Evolutionary conservation across 2,113 vertebrate genomes (phyloP).

Genomic region (Notothenia coriiceps): DNA sequence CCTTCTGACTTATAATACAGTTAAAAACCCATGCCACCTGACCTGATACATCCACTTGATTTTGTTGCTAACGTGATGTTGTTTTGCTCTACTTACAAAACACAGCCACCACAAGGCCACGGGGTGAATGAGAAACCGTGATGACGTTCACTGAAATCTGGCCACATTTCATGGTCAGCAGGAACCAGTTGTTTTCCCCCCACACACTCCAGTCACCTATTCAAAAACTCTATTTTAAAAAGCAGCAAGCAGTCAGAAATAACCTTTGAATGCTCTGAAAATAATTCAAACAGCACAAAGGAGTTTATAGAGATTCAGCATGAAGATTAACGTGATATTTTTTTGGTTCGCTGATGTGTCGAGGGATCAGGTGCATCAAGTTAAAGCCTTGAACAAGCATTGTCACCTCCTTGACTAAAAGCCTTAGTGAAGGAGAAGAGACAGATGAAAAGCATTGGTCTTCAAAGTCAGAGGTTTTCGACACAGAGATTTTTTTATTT

Average conservation of each 20-base stretch:
- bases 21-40: neutral
- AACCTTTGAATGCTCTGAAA: neutral
- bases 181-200: neutral
- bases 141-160: neutral
- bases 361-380: constrained; percentile 46
- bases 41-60: neutral
- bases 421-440: constrained; percentile 27
- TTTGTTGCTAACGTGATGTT: neutral
- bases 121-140: neutral
- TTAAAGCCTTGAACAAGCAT: too few species aligned
- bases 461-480: neutral
- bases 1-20: neutral
- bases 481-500: neutral
- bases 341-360: neutral
- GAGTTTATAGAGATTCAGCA: neutral
- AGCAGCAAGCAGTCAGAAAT: neutral
- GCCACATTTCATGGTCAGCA: neutral
- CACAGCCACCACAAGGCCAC: neutral
- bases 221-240: neutral
- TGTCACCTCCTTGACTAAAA: constrained; percentile 19
- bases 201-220: too few species aligned
- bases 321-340: neutral
- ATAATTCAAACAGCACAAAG: neutral
- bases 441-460: neutral
- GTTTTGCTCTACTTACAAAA: neutral